Evolutionary conservation across 2,797 vertebrate genomes (phyloP).

Genomic region (Gadopsis bispinosus): DNA sequence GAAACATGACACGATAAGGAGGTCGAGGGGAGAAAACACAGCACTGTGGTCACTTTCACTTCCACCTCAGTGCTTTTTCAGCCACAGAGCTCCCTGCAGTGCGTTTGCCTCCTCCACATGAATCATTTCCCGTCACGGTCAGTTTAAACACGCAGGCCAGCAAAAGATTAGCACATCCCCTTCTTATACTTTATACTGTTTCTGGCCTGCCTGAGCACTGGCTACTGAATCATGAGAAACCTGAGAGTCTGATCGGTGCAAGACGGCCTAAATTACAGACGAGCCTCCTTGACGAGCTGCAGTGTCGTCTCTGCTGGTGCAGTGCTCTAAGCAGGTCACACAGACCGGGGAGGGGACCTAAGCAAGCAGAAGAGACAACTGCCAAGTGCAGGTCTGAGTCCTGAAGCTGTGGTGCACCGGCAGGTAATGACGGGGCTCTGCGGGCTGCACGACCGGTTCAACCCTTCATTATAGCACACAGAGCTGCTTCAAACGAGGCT

Average conservation of each 20-base stretch:
- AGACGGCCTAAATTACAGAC: constrained; percentile 15
- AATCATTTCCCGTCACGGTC: constrained; percentile 52
- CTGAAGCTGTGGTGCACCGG: constrained; percentile 6
- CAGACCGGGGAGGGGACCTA: neutral
- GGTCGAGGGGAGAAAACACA: neutral
- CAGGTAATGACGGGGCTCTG: constrained; percentile 41
- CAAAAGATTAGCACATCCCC: constrained; percentile 2
- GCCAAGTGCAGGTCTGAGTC: constrained; percentile 24
- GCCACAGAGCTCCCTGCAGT: constrained; percentile 1
- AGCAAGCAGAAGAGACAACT: constrained; percentile 12
- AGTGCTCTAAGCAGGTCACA: constrained; percentile 14
- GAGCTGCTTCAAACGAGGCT: constrained; percentile 10
- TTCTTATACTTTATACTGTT: neutral
- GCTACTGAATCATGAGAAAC: constrained; percentile 24
- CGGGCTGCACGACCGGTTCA: constrained; percentile 19
- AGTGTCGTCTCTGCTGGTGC: constrained; percentile 14
- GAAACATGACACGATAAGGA: constrained; percentile 43
- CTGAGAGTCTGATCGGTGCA: constrained; percentile 14
- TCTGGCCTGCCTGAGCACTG: neutral
- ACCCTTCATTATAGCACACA: constrained; percentile 39
- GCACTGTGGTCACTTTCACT: constrained; percentile 71
- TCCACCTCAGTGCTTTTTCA: constrained; percentile 52
- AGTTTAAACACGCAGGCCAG: constrained; percentile 7
- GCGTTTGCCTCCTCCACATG: constrained; percentile 11
- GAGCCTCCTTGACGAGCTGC: constrained; percentile 12